Base-by-base conservation (phyloP, 2,797 vertebrate genomes). In the Poeciliopsis infans region DNA sequence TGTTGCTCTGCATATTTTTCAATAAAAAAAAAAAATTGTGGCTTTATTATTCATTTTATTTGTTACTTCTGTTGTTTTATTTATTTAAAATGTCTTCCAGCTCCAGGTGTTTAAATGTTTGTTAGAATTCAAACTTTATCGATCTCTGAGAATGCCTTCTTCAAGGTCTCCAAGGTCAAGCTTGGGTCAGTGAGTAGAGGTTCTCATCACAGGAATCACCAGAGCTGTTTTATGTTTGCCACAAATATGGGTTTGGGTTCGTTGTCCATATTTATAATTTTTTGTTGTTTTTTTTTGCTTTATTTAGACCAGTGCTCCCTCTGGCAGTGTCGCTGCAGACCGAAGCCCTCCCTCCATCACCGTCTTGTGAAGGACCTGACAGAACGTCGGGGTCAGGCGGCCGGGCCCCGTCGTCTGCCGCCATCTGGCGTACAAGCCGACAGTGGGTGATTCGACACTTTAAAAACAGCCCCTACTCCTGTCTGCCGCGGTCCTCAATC, bases 391-490 rank as follows among this genome's bases (percentile, higher is more conserved):
- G 79, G 91, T 92, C 91, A 87, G 87, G 66, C 83, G 87, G 85
- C 79, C 85, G 5, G 69, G 85, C 87, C 89, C 86, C 74, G 76
- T 43, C 71, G 82, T 87, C 89, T 74, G 25, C 83, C 66, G 86
- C 94, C 95, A 95, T 95, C 95, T 96, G 95, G 93, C 77, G 86
- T 53, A 47, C 64, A 78, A 57, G 80, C 84, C 39, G 80, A 82
- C 80, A 75, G 51, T 72, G 78, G 75, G 79, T 78, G 86, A 90
- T 87, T 78, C 79, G 84, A 39, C 64, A 80, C 84, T 74, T 90
- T 41, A 7, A 41, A 41, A 41, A 7, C 39, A 85, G 79, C 81
- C 86, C 87, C 88, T 91, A 90, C 87, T 75, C 84, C 82, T 72
- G 84, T 91, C 91, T 94, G 94, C 83, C 89, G 89, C 0, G 72